A percentile compares a stretch with the other conserved stretches of the same genome.
Evolutionary conservation across 2,888 invertebrate species (phyloP).

Genomic region (Vannuccia rotundouncinata): DNA sequence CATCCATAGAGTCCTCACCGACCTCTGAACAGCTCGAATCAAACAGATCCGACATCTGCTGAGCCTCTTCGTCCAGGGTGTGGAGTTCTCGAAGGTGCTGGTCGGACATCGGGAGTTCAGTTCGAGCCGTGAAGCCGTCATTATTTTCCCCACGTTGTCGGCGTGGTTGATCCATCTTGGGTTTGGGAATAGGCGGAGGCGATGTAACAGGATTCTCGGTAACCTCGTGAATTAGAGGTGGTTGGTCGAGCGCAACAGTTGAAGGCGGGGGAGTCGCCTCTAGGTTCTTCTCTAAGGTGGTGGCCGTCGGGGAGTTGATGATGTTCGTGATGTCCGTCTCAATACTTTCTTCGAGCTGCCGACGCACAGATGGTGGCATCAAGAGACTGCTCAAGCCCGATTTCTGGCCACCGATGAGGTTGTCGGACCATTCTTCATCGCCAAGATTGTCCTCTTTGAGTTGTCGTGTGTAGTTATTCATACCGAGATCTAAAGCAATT

Average conservation of each 20-base stretch:
- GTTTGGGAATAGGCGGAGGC: not conserved
- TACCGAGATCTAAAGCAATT: too few species aligned
- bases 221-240: not conserved
- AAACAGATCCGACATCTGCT: too few species aligned
- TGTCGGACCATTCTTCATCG: not conserved
- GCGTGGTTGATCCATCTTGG: not conserved
- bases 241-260: too few species aligned
- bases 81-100: conserved; percentile 33
- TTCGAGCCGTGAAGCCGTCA: conserved; percentile 22
- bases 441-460: too few species aligned
- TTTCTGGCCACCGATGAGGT: not conserved
- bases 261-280: conserved; percentile 5
- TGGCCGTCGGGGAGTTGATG: too few species aligned
- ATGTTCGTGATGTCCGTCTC: conserved; percentile 27
- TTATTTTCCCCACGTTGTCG: not conserved
- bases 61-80: conserved; percentile 35
- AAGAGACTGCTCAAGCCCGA: conserved; percentile 34
- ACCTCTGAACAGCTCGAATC: not conserved
- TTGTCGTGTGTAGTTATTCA: too few species aligned
- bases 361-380: conserved; percentile 35
- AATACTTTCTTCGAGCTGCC: conserved; percentile 28
- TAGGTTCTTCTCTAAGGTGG: not conserved
- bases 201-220: not conserved
- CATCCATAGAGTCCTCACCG: not conserved
- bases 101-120: conserved; percentile 22